Evolutionary conservation across 2,797 vertebrate genomes (phyloP).

Genomic region (Chelmon rostratus): DNA sequence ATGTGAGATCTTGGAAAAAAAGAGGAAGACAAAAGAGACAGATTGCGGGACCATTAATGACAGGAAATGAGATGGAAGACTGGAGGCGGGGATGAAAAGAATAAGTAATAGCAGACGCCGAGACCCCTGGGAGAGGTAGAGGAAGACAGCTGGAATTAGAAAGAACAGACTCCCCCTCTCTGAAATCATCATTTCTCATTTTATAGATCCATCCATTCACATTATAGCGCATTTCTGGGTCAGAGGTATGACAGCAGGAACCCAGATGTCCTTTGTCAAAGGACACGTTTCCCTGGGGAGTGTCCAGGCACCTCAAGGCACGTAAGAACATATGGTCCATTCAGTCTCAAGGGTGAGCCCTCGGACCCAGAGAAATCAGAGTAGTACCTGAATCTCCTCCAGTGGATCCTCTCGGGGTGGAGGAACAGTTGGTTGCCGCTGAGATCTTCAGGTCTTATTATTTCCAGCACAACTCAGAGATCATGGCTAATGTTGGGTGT

Average conservation of each 20-base stretch:
- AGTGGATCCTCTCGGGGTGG: conserved; percentile 1
- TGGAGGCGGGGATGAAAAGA: conserved; percentile 63
- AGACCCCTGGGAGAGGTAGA: conserved; percentile 46
- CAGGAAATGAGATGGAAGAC: conserved; percentile 70
- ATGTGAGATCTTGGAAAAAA: conserved; percentile 19
- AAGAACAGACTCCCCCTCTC: conserved; percentile 31
- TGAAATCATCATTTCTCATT: conserved; percentile 33
- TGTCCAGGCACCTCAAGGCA: background rate
- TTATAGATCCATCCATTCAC: conserved; percentile 39
- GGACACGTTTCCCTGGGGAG: conserved; percentile 24
- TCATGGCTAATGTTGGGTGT: background rate
- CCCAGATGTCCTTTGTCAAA: conserved; percentile 38
- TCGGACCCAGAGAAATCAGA: background rate
- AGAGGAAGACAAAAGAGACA: conserved; percentile 33
- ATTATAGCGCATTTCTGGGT: conserved; percentile 34
- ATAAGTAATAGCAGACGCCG: conserved; percentile 66
- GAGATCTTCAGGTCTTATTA: conserved; percentile 11
- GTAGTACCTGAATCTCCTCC: background rate
- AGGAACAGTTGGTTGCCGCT: background rate
- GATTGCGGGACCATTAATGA: conserved; percentile 65
- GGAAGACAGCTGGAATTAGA: conserved; percentile 46
- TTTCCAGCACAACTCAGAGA: conserved; percentile 15
- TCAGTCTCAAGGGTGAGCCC: conserved; percentile 15
- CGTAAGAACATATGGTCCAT: conserved; percentile 13
- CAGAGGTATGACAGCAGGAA: conserved; percentile 28